These are phyloP conservation scores for Sebastes fasciatus DNA, from an alignment of 2,113 vertebrate genomes.

Conservation along the genomic window DNA sequence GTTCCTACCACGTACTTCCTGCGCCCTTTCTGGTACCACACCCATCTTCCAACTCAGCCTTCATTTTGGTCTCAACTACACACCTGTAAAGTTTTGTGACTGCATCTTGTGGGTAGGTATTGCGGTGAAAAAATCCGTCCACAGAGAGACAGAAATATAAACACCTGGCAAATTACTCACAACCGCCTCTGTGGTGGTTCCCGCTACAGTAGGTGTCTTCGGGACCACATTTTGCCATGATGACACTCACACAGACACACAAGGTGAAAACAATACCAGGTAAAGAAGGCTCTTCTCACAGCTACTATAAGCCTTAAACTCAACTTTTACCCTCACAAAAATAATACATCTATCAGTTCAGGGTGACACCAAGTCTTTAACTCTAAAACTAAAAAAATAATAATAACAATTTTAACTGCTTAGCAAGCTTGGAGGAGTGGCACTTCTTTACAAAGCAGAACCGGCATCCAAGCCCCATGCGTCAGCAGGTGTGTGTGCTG, in stretches of 20 bases:
- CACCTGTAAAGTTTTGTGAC: not conserved
- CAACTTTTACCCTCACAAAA: not conserved
- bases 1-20: not conserved
- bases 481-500: not conserved
- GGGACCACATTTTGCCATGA: not conserved
- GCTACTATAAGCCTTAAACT: not conserved
- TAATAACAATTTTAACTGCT: not conserved
- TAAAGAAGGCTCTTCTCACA: not conserved
- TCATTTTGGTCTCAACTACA: not conserved
- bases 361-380: not conserved
- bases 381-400: not conserved
- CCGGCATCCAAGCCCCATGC: not conserved
- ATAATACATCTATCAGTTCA: not conserved
- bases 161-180: not conserved
- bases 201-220: not conserved
- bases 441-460: not conserved
- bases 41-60: not conserved
- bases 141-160: not conserved
- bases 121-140: not conserved
- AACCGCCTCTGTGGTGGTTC: not conserved
- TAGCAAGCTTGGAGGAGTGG: not conserved
- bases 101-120: not conserved
- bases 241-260: not conserved
- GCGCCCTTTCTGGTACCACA: not conserved
- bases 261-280: not conserved